These are phyloP conservation scores for Elephas maximus DNA, from an alignment of 2,113 vertebrate species.

Conservation along the genomic window DNA sequence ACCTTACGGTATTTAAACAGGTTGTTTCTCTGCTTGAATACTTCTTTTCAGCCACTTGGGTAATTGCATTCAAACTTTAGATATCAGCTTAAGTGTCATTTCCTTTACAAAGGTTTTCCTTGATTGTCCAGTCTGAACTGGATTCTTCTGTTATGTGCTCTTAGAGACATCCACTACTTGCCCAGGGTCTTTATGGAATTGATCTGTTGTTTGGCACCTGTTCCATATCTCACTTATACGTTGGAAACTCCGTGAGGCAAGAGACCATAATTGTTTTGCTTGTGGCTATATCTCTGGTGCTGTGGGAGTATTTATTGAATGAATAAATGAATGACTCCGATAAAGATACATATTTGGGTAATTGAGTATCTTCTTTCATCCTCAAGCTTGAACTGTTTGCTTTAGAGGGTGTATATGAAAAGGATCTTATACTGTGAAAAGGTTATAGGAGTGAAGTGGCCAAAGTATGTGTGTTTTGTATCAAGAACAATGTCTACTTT, in stretches of 20 bases:
- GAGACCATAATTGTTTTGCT: neutral
- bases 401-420: neutral
- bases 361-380: slow-evolving; percentile 35
- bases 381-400: neutral
- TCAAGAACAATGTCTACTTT: neutral
- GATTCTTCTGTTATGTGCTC: neutral
- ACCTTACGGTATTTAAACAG: neutral
- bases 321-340: neutral
- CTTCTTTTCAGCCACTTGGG: neutral
- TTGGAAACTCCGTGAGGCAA: neutral
- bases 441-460: neutral
- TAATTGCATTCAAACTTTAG: neutral
- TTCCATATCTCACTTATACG: neutral
- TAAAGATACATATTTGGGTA: neutral
- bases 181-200: neutral
- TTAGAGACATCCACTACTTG: neutral
- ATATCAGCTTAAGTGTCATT: neutral
- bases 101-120: neutral
- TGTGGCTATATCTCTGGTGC: neutral
- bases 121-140: neutral
- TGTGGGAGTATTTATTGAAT: slow-evolving; percentile 21
- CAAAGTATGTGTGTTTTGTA: neutral
- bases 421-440: neutral
- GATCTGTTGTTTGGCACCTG: neutral
- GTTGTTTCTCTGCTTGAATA: neutral